Evolutionary conservation across 2,888 invertebrate species (phyloP), one percentile per base, ranked within the genome.

Genomic region (Drosophila nr. perissopoda): DNA sequence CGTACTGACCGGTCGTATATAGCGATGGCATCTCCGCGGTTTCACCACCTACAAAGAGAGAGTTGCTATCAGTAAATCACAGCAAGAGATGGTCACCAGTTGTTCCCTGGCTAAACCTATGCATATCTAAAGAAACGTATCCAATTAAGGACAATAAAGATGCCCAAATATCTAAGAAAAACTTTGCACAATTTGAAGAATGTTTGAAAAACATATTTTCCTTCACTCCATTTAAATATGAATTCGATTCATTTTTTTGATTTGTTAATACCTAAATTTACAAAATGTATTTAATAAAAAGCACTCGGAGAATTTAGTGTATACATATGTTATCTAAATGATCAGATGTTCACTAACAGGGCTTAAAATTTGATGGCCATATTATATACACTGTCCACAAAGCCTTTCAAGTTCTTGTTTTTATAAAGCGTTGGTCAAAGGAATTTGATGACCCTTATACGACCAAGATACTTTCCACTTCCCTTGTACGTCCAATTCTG

Each of bases 11-110:
- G 0, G 94, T 93, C 3, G 95, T 94, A 93, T 99, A 99, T 94
- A 99, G 96, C 2, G 97, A 96, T 0, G 99, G 99, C 98, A 99
- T 98, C 94, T 99, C 99, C 0, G 99, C 99, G 2, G 99, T 99
- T 94, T 99, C 99, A 0, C 99, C 99, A 73, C 96, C 93, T 93
- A 53, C 2, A 52, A 56, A 2, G 4, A 16, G n/a, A 56, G 8
- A 13, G 18, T 2, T 5, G 49, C 27, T 4, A 3, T 49, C 11
- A 49, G 49, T 49, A 25, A 16, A 13, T 21, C 13, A 0, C 1
- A 1, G 3, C 21, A 46, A 46, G 25, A 46, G 5, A 1, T 42
- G 21, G 13, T 42, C 21, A 6, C 11, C 11, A 42, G 42, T 21
- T 21, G 42, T 21, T 6, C n/a, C 5, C 10, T 21, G 42, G 2